Percentiles rank a stretch among this genome's conserved stretches.
phyloP scores from a whole-genome alignment of 1,140 invertebrate species.

The Drosophila punjabiensis region DNA sequence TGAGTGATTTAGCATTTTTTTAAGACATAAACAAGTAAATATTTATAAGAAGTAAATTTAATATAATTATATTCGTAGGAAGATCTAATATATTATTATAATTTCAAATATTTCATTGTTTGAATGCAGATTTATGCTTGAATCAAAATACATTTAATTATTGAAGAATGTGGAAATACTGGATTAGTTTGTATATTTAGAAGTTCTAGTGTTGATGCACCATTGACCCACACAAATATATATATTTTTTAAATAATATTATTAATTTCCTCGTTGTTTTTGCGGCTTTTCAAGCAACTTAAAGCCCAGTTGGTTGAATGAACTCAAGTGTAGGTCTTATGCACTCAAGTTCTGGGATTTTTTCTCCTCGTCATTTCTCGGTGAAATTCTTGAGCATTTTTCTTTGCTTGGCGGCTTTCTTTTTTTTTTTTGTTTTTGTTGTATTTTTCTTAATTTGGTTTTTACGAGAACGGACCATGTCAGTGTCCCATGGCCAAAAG shows the following conservation, averaged over 20 bases:
- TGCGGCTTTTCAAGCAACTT: conserved; percentile 12
- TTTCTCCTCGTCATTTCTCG: conserved; percentile 23
- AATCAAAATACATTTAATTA: background rate
- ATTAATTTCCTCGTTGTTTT: background rate
- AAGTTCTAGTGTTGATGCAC: too few species aligned
- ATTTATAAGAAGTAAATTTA: background rate
- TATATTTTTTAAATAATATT: background rate
- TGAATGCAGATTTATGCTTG: background rate
- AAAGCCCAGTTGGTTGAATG: conserved; percentile 53
- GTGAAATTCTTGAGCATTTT: conserved; percentile 67
- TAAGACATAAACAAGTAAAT: background rate
- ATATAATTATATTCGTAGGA: background rate
- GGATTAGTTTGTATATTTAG: background rate
- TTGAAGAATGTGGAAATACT: conserved; percentile 14
- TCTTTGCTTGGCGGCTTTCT: conserved; percentile 21
- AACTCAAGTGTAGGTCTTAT: conserved; percentile 46
- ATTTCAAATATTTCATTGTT: conserved; percentile 1
- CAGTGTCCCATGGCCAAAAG: conserved; percentile 59
- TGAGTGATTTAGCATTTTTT: background rate
- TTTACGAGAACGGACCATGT: conserved; percentile 52
- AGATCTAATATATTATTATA: background rate
- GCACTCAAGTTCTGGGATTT: conserved; percentile 12
- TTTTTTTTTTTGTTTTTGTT: conserved; percentile 5
- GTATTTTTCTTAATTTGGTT: conserved; percentile 42
- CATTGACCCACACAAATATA: background rate